Conservation (phyloP, 1,140 invertebrate genomes). For the Dryas iulia region DNA sequence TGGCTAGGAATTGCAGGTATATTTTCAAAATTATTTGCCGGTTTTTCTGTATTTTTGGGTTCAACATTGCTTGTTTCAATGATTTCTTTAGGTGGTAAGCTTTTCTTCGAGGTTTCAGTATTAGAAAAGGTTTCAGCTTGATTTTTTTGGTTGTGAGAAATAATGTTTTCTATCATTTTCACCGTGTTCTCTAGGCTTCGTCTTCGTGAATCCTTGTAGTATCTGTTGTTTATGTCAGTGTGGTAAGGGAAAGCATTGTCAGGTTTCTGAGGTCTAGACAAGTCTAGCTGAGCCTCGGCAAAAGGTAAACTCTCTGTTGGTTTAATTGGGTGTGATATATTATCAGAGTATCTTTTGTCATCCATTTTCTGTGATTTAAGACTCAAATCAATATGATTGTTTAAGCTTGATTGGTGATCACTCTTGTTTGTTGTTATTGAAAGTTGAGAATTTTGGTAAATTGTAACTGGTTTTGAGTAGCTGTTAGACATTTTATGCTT, state of each 20-base stretch:
- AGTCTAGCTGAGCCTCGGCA: constrained; percentile 5
- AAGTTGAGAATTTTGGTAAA: constrained; percentile 8
- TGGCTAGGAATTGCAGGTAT: neutral
- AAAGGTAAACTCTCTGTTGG: neutral
- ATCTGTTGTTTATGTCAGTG: constrained; percentile 23
- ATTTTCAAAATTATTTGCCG: constrained; percentile 11
- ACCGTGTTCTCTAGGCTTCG: constrained; percentile 67
- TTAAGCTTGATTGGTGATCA: constrained; percentile 10
- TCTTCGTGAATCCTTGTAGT: constrained; percentile 38
- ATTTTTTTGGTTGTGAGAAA: constrained; percentile 43
- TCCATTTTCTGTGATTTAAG: constrained; percentile 1
- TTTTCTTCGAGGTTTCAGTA: neutral
- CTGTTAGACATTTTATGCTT: constrained; percentile 23
- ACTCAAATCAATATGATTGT: constrained; percentile 14
- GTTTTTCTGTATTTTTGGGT: neutral
- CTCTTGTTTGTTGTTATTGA: neutral
- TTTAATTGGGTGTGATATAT: neutral
- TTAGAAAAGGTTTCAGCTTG: neutral
- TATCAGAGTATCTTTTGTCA: neutral
- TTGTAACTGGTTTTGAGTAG: constrained; percentile 7
- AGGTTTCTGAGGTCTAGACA: constrained; percentile 20
- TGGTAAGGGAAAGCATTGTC: constrained; percentile 9
- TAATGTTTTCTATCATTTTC: constrained; percentile 64
- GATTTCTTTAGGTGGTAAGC: neutral
- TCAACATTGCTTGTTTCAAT: neutral